phyloP scores from a whole-genome alignment of 2,888 invertebrate species.

The Tortrix viridana region DNA sequence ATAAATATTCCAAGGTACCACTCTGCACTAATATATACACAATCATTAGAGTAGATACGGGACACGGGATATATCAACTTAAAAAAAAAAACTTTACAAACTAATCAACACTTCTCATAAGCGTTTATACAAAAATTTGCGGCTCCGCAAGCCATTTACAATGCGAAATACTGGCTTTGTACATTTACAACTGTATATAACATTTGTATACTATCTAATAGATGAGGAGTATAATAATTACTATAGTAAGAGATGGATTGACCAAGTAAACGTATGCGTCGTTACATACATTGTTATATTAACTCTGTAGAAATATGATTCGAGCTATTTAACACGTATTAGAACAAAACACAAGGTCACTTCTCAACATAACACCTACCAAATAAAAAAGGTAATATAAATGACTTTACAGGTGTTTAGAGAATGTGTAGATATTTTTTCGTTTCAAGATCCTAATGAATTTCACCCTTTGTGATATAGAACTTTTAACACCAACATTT shows the following conservation, averaged over 20 bases:
- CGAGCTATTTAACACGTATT: too few relatives aligned
- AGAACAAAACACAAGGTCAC: too few relatives aligned
- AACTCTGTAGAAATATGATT: too few relatives aligned
- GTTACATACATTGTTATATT: too few relatives aligned
- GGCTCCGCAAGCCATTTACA: constrained; percentile 36
- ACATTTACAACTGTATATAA: constrained; percentile 40
- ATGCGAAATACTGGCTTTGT: constrained; percentile 49
- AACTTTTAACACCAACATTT: too few relatives aligned
- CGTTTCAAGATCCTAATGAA: too few relatives aligned
- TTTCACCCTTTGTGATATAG: too few relatives aligned
- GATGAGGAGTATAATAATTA: constrained; percentile 21
- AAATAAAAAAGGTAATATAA: too few relatives aligned
- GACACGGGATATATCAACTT: constrained; percentile 21
- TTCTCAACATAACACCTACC: too few relatives aligned
- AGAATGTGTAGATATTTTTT: too few relatives aligned
- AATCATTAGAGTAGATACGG: constrained; percentile 10
- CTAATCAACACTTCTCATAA: constrained; percentile 35
- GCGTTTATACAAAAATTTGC: constrained; percentile 40
- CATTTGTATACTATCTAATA: constrained; percentile 4
- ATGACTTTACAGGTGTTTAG: too few relatives aligned
- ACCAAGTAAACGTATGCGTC: too few relatives aligned
- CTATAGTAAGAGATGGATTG: not conserved
- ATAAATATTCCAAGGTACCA: constrained; percentile 28
- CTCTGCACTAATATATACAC: constrained; percentile 25
- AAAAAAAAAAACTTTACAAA: constrained; percentile 34